Evolutionary conservation across 2,888 invertebrate genomes (phyloP), one percentile per base, ranked within the genome.

Genomic region (Danaus chrysippus): DNA sequence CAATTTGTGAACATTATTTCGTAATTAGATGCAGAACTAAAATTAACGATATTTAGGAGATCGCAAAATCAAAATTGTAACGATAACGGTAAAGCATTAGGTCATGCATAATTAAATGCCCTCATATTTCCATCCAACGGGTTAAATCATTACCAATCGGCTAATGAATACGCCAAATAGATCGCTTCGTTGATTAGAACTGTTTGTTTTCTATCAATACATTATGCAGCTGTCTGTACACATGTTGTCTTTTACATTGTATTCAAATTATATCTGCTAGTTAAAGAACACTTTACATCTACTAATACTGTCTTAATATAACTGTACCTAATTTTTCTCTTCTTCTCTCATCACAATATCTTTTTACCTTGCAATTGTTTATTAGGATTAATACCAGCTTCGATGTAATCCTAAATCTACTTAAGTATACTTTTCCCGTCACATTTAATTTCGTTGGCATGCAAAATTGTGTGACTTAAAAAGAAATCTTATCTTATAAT

Each of bases 91-190:
- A 54, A 46, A 44, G 67, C 62, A 67, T 66, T 70, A 68, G 70
- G 71, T 71, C 68, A 66, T 57, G 65, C 68, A 69, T 70, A 72
- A 71, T 71, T 71, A 71, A 71, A 73, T 69, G 74, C 70, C 70
- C 71, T 63, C 71, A 70, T 70, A 68, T 69, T 68, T 65, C 70
- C 68, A 62, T 56, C 53, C 61, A 58, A 54, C 53, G 54, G 57
- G 65, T 63, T 64, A 66, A 66, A 62, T 70, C 73, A 73, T 73
- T 71, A 70, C 68, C 68, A 63, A 69, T 65, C 59, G 67, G 59
- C 65, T 68, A 69, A 68, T 68, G 70, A 68, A 70, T 70, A 66
- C 64, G 63, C 65, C 71, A 66, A 71, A 69, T 65, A 67, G 69
- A 69, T 70, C 54, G 62, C 23, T 59, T 44, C 59, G 58, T 54